These are phyloP conservation scores for Gymnorhina tibicen DNA, from an alignment of 2,113 vertebrate genomes.

Conservation along the genomic window DNA sequence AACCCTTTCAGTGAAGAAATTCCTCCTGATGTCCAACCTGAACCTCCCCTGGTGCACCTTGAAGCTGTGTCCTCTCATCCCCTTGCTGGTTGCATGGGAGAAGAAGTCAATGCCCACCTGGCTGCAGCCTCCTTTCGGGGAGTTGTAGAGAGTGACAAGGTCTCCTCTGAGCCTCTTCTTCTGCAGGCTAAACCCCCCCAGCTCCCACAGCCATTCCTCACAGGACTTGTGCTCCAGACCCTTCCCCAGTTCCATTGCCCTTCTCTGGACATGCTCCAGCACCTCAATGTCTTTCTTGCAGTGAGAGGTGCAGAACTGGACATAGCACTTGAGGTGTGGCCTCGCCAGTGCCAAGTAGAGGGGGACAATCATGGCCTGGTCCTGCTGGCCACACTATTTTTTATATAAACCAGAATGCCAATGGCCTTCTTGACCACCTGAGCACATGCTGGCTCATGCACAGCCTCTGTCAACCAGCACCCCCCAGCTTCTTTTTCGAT, in stretches of 20 bases:
- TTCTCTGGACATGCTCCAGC: background rate
- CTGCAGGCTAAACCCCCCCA: background rate
- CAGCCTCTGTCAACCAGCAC: background rate
- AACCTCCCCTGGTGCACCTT: background rate
- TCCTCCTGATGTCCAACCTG: background rate
- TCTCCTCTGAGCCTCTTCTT: background rate
- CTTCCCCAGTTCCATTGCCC: background rate
- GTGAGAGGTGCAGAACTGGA: too few relatives aligned
- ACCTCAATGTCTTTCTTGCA: background rate
- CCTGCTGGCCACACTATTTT: background rate
- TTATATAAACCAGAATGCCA: background rate
- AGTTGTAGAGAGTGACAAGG: background rate
- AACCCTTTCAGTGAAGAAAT: background rate
- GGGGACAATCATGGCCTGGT: background rate
- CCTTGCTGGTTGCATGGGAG: background rate
- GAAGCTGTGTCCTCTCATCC: background rate
- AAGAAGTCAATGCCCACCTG: background rate
- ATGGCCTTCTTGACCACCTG: background rate
- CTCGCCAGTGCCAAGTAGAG: background rate
- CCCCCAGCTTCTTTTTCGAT: fast-evolving
- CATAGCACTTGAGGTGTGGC: fast-evolving
- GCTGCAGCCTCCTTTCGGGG: background rate
- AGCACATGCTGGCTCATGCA: background rate
- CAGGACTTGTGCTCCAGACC: background rate
- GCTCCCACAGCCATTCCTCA: background rate